phyloP scores from a whole-genome alignment of 2,113 vertebrate species.

The Pseudorectes ferrugineus region DNA sequence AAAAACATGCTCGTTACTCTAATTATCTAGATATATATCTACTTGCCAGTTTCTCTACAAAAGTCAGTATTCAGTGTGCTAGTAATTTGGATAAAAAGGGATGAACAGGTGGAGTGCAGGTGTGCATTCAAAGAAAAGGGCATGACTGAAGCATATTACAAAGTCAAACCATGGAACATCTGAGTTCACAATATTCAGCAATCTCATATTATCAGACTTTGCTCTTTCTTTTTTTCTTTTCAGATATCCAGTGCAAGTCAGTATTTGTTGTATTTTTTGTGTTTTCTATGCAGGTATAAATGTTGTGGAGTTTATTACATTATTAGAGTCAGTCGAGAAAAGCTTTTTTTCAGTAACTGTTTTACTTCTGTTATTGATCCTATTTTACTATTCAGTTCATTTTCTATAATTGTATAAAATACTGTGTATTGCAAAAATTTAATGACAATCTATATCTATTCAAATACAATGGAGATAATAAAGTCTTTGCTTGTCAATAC shows the following conservation, averaged over 20 bases:
- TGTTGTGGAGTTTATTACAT: neutral
- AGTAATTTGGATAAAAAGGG: neutral
- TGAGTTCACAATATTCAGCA: neutral
- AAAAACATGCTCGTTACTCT: neutral
- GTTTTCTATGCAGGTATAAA: neutral
- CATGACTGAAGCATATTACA: neutral
- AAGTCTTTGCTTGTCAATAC: constrained; percentile 32
- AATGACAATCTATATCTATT: constrained; percentile 1
- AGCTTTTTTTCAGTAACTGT: constrained; percentile 11
- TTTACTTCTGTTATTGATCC: constrained; percentile 17
- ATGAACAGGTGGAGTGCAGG: neutral
- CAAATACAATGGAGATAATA: constrained; percentile 3
- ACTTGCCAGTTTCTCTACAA: neutral
- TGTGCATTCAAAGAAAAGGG: neutral
- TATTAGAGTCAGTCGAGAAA: neutral
- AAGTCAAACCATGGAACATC: neutral
- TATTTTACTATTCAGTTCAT: constrained; percentile 31
- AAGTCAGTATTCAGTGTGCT: neutral
- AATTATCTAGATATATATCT: neutral
- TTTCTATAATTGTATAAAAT: constrained; percentile 32
- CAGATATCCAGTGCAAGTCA: neutral
- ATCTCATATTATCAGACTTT: neutral
- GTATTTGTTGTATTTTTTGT: neutral
- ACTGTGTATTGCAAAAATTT: neutral
- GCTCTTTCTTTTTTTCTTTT: neutral